These are phyloP conservation scores for Nomada hirtipes DNA, from an alignment of 2,888 invertebrate genomes.

Conservation along the genomic window DNA sequence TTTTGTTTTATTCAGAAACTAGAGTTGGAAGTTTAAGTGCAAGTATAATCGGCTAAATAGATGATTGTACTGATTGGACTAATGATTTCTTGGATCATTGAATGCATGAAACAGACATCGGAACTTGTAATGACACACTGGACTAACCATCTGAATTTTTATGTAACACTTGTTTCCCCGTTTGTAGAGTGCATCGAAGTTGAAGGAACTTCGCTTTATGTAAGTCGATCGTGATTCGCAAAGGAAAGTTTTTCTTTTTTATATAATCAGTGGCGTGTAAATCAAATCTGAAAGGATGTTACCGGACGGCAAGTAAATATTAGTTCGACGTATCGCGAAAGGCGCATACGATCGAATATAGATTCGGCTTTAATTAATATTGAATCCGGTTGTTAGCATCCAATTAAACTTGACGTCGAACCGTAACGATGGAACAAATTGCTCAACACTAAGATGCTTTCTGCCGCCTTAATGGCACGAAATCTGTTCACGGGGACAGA, in stretches of 20 bases:
- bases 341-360: slow-evolving; percentile 6
- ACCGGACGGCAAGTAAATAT: background rate
- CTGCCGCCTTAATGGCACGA: slow-evolving; percentile 24
- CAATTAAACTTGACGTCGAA: slow-evolving; percentile 25
- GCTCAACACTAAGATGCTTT: slow-evolving; percentile 9
- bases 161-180: background rate
- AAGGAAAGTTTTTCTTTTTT: slow-evolving; percentile 45
- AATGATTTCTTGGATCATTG: slow-evolving; percentile 17
- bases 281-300: slow-evolving; percentile 19
- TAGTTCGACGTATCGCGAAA: slow-evolving; percentile 9
- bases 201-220: slow-evolving; percentile 22
- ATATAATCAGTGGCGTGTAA: slow-evolving; percentile 21
- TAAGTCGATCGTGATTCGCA: slow-evolving; percentile 24
- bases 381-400: slow-evolving; percentile 21
- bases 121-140: background rate
- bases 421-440: slow-evolving; percentile 21
- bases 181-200: background rate
- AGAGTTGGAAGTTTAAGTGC: too few relatives aligned
- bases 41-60: background rate
- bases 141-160: background rate
- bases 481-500: slow-evolving; percentile 12
- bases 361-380: slow-evolving; percentile 22
- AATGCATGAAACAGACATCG: background rate
- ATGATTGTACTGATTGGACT: background rate
- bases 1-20: too few relatives aligned